A percentile compares a stretch with the other conserved stretches of the same genome.
phyloP scores from a whole-genome alignment of 2,888 invertebrate species.

The Raillietiella orientalis region DNA sequence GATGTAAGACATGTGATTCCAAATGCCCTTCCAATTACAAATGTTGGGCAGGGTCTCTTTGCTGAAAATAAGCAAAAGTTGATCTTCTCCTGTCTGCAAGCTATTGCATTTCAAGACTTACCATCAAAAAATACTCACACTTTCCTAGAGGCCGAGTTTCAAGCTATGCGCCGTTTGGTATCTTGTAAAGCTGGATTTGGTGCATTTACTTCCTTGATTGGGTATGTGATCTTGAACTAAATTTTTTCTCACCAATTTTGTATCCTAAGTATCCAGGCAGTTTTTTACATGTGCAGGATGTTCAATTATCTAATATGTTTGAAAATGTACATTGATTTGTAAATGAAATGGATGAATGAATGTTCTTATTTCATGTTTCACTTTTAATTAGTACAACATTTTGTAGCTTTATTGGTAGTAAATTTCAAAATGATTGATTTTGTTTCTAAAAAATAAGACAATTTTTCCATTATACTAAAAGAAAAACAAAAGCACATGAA shows the following conservation, averaged over 20 bases:
- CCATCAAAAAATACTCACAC: too few relatives aligned
- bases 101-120: slow-evolving; percentile 38
- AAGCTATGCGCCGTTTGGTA: slow-evolving; percentile 61
- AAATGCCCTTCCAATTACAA: slow-evolving; percentile 7
- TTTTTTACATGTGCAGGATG: too few relatives aligned
- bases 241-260: neutral
- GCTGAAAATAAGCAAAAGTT: slow-evolving; percentile 93
- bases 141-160: slow-evolving; percentile 80
- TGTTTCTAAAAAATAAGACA: neutral
- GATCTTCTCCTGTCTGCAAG: slow-evolving; percentile 59
- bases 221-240: too few relatives aligned
- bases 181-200: slow-evolving; percentile 95
- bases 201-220: slow-evolving; percentile 60
- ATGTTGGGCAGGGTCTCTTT: slow-evolving; percentile 46
- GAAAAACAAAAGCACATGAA: too few relatives aligned
- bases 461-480: too few relatives aligned
- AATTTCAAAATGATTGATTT: slow-evolving; percentile 1
- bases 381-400: too few relatives aligned
- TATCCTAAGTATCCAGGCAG: neutral
- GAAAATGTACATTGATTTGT: too few relatives aligned
- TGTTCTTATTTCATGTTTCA: too few relatives aligned
- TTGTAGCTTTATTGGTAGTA: neutral
- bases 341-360: too few relatives aligned
- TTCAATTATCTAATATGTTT: too few relatives aligned
- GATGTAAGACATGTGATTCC: slow-evolving; percentile 38